Evolutionary conservation across 1,140 invertebrate species (phyloP).

Genomic region (Heliothis virescens): DNA sequence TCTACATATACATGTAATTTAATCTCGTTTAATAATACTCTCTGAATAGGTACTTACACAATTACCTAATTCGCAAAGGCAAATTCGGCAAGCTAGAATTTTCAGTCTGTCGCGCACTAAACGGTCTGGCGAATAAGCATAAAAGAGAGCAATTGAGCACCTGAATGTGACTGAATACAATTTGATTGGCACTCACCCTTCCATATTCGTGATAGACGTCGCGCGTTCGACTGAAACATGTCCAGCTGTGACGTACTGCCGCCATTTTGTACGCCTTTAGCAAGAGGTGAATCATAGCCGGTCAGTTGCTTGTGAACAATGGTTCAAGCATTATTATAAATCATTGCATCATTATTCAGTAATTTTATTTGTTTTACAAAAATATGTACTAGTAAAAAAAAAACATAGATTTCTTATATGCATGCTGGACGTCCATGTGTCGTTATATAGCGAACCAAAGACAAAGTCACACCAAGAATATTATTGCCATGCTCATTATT

Average conservation of each 20-base stretch:
- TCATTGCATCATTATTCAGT: too few species aligned
- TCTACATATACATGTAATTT: too few species aligned
- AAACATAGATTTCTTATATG: too few species aligned
- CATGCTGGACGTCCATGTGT: too few species aligned
- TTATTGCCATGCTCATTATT: too few species aligned
- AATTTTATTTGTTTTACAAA: too few species aligned
- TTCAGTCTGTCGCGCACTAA: background rate
- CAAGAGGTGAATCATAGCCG: slow-evolving; percentile 3
- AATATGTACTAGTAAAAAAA: too few species aligned
- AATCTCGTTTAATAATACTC: too few species aligned
- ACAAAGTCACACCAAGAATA: too few species aligned
- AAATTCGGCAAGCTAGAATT: slow-evolving; percentile 11
- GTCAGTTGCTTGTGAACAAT: background rate
- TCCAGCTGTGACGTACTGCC: background rate
- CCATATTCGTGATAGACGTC: slow-evolving; percentile 17
- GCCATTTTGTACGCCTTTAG: slow-evolving; percentile 4
- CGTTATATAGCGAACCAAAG: too few species aligned
- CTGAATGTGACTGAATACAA: slow-evolving; percentile 31
- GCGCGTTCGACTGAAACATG: background rate
- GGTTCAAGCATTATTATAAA: background rate
- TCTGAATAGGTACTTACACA: background rate
- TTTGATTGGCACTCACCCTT: slow-evolving; percentile 39
- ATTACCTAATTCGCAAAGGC: background rate
- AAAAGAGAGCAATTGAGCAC: slow-evolving; percentile 38
- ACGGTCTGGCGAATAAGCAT: slow-evolving; percentile 31